phyloP scores from a whole-genome alignment of 2,888 invertebrate species.

The Tethea ocularis region DNA sequence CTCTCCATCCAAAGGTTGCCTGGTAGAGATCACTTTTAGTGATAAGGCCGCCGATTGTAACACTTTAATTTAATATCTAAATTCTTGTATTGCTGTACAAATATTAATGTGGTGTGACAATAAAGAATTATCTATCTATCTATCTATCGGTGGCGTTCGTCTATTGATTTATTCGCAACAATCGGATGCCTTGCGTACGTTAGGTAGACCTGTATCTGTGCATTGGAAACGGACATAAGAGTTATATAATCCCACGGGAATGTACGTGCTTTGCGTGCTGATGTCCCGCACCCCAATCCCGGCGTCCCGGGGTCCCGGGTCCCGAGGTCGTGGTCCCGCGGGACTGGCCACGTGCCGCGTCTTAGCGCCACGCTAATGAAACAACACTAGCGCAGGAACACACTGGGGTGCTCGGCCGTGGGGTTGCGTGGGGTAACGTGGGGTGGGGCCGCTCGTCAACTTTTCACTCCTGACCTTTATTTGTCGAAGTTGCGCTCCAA shows the following conservation, averaged over 20 bases:
- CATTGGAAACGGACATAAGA: neutral
- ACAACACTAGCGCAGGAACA: neutral
- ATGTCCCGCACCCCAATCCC: too few species aligned
- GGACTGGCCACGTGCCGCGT: slow-evolving; percentile 15
- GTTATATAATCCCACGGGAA: neutral
- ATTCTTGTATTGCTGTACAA: too few species aligned
- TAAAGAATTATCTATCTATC: too few species aligned
- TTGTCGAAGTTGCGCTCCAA: neutral
- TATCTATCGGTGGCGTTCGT: neutral
- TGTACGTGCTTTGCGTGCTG: neutral
- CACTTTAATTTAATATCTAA: too few species aligned
- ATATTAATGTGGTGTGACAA: too few species aligned
- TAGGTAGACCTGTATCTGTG: slow-evolving; percentile 1
- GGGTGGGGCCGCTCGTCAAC: slow-evolving; percentile 14
- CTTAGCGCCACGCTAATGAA: slow-evolving; percentile 13
- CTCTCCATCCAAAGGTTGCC: too few species aligned
- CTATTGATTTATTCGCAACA: neutral
- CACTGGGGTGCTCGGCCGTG: too few species aligned
- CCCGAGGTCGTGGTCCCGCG: slow-evolving; percentile 9
- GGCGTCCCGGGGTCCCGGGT: neutral
- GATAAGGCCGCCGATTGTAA: too few species aligned
- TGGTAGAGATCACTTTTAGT: too few species aligned
- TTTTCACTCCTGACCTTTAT: slow-evolving; percentile 18
- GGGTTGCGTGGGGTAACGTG: too few species aligned
- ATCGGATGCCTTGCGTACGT: neutral